Evolutionary conservation across 2,888 invertebrate genomes (phyloP), one percentile per base, ranked within the genome.

Genomic region (Macaria notata): DNA sequence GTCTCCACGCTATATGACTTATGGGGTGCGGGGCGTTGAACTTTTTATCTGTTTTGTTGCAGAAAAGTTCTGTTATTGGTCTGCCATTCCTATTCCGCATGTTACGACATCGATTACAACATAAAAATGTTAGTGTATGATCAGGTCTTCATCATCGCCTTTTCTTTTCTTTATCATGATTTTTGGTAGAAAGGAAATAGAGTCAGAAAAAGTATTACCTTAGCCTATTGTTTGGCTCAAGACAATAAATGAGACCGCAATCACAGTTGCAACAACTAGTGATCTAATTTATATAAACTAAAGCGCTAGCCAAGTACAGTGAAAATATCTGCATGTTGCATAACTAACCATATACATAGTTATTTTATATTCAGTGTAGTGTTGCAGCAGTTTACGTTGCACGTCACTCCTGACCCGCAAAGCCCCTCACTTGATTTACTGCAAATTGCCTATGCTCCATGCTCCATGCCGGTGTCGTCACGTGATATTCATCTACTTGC

Each of bases 341-440:
- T 59, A 56, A 56, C 31, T 30, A 6, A 29, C 19, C 19, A 39
- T 33, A n/a, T 38, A 5, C 7, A 3, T 19, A 8, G 19, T 19
- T 42, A 36, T 36, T 44, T 50, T 38, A 44, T 36, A 6, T 29
- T 50, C 42, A 53, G 43, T 51, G 43, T 51, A 52, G 39, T 30
- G 47, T 50, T 64, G 62, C 61, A 61, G 53, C 59, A 62, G 65
- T 61, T 61, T 65, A 54, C 62, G 56, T 53, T 69, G 53, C 65
- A 64, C 68, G 65, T 65, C 64, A 69, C 56, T 67, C 61, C 61
- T 69, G 68, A 69, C 68, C 66, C 65, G 54, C 58, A 58, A 49
- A 56, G 62, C 65, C 64, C 68, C 46, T 71, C 67, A 59, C 68
- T 65, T 78, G 76, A 82, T 81, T 79, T 80, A 82, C 76, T 80